Evolutionary conservation across 2,113 vertebrate species (phyloP).

Genomic region (Xiphias gladius): DNA sequence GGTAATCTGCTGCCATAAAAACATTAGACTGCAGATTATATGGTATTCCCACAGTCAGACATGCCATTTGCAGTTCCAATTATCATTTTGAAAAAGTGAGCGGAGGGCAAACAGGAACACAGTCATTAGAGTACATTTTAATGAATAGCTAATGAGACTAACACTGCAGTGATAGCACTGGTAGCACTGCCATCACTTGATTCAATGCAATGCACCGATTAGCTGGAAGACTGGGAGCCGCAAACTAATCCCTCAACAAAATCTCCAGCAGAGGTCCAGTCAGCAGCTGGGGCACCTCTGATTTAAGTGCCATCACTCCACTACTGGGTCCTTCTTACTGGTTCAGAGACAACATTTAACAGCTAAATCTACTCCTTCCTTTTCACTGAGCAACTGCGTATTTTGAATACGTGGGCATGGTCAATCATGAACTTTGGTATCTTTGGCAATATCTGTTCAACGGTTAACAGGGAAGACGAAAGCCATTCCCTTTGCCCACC

Average conservation of each 20-base stretch:
- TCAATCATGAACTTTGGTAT: background rate
- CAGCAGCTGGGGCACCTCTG: background rate
- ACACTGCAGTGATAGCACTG: conserved; percentile 14
- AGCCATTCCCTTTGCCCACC: background rate
- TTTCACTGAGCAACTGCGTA: background rate
- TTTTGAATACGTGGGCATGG: background rate
- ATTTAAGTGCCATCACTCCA: conserved; percentile 2
- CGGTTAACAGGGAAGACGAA: background rate
- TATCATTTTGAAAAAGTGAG: background rate
- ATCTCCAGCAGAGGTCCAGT: background rate
- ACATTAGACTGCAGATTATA: background rate
- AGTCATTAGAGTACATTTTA: too few species aligned
- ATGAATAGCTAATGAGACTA: too few species aligned
- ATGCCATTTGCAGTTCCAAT: conserved; percentile 6
- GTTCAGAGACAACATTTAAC: background rate
- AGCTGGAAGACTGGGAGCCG: background rate
- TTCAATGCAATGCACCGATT: conserved; percentile 28
- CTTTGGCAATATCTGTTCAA: background rate
- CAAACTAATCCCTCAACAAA: conserved; percentile 9
- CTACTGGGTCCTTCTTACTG: background rate
- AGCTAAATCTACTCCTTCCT: background rate
- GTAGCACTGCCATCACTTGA: conserved; percentile 21
- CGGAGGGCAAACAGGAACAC: conserved; percentile 11
- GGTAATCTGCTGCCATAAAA: background rate
- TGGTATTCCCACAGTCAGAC: background rate